Evolutionary conservation across 2,797 vertebrate species (phyloP).

Genomic region (Micromesistius poutassou): DNA sequence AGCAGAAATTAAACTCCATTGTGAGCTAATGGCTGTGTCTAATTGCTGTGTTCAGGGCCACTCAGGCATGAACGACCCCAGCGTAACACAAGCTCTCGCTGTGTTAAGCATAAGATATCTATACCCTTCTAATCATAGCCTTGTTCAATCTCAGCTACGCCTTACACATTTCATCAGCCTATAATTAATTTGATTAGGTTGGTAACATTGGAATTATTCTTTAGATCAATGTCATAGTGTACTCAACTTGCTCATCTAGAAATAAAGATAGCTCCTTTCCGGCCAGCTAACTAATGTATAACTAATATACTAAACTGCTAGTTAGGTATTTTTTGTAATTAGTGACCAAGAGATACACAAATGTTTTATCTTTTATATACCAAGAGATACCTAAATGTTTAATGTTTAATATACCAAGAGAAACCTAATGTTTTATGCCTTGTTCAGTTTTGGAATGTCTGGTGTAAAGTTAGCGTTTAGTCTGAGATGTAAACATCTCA

Average conservation of each 20-base stretch:
- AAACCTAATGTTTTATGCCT: too few relatives aligned
- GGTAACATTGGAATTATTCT: slow-evolving; percentile 12
- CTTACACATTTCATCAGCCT: slow-evolving; percentile 15
- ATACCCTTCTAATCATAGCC: slow-evolving; percentile 23
- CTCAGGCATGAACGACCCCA: slow-evolving; percentile 56
- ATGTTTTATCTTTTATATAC: not conserved
- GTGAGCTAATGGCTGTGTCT: slow-evolving; percentile 70
- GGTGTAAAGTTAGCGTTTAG: not conserved
- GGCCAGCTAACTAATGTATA: not conserved
- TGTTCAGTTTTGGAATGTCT: not conserved
- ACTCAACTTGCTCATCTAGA: slow-evolving; percentile 12
- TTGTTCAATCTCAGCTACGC: slow-evolving; percentile 8
- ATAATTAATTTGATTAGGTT: slow-evolving; percentile 7
- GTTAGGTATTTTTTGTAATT: not conserved
- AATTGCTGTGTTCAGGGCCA: slow-evolving; percentile 68
- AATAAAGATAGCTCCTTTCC: not conserved
- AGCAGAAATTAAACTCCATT: slow-evolving; percentile 71
- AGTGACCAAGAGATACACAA: not conserved
- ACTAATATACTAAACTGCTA: slow-evolving; percentile 7
- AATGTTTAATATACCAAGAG: too few relatives aligned
- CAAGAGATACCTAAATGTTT: too few relatives aligned
- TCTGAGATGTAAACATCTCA: not conserved
- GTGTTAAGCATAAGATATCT: slow-evolving; percentile 27
- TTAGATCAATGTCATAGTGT: slow-evolving; percentile 16
- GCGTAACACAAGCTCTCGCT: slow-evolving; percentile 53